phyloP scores from a whole-genome alignment of 2,888 invertebrate species.

The Odontomyia ornata region DNA sequence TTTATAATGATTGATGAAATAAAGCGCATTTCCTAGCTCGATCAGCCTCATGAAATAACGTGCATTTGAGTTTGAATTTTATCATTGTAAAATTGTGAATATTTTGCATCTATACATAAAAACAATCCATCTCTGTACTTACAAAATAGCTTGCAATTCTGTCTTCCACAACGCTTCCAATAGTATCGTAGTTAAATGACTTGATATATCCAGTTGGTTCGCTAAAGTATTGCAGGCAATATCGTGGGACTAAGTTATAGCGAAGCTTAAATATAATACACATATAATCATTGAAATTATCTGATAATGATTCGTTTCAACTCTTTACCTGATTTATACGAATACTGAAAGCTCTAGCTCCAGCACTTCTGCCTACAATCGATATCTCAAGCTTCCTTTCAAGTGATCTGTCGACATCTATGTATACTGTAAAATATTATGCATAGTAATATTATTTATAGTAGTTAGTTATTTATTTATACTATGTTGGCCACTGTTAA shows the following conservation, averaged over 20 bases:
- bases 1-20: no score
- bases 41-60: no score
- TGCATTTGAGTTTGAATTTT: no score
- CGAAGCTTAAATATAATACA: slow-evolving; percentile 8
- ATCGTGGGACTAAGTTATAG: slow-evolving; percentile 65
- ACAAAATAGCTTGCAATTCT: slow-evolving; percentile 72
- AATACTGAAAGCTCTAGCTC: slow-evolving; percentile 71
- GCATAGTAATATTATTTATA: slow-evolving; percentile 2
- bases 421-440: slow-evolving; percentile 69
- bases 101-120: no score
- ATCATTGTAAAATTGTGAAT: no score
- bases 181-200: slow-evolving; percentile 76
- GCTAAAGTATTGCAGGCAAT: slow-evolving; percentile 74
- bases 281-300: background rate
- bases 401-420: slow-evolving; percentile 72
- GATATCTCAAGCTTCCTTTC: slow-evolving; percentile 72
- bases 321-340: slow-evolving; percentile 68
- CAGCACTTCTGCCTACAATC: slow-evolving; percentile 69
- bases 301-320: background rate
- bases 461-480: background rate
- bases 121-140: no score
- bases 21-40: no score
- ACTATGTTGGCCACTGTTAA: slow-evolving; percentile 81
- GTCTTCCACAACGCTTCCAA: slow-evolving; percentile 67
- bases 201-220: slow-evolving; percentile 70